These are phyloP conservation scores for Galeruca laticollis DNA, from an alignment of 2,888 invertebrate genomes.

Conservation along the genomic window DNA sequence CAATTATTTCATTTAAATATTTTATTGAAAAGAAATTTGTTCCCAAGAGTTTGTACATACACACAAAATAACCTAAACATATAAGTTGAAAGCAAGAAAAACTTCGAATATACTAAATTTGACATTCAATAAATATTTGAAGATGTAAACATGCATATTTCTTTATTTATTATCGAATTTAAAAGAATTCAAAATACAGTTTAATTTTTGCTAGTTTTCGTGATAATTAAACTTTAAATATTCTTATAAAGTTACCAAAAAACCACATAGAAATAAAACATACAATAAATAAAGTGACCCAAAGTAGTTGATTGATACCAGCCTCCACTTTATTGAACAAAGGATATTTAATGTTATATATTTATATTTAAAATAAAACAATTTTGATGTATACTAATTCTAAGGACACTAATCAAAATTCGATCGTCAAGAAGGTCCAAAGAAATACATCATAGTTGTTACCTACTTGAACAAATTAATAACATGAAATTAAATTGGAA, in stretches of 20 bases:
- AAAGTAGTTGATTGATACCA: not conserved
- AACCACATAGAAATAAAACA: not conserved
- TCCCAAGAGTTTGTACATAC: too few relatives aligned
- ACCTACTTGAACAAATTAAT: too few relatives aligned
- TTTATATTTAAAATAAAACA: not conserved
- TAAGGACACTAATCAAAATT: not conserved
- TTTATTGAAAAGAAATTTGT: too few relatives aligned
- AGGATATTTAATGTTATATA: not conserved
- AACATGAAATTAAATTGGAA: too few relatives aligned
- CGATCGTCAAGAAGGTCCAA: too few relatives aligned
- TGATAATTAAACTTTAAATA: not conserved
- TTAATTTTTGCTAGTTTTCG: not conserved
- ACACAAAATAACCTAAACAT: too few relatives aligned
- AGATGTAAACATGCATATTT: not conserved
- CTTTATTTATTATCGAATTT: not conserved
- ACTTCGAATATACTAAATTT: not conserved
- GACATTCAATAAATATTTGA: not conserved
- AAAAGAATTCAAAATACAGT: not conserved
- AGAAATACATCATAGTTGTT: too few relatives aligned
- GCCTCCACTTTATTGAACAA: conserved; percentile 2
- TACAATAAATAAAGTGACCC: not conserved
- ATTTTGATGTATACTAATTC: too few relatives aligned
- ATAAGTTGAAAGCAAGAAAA: not conserved
- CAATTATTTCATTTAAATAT: too few relatives aligned
- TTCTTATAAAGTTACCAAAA: not conserved